Base-by-base conservation (phyloP, 2,888 invertebrate species). In the Eremobia ochroleuca region DNA sequence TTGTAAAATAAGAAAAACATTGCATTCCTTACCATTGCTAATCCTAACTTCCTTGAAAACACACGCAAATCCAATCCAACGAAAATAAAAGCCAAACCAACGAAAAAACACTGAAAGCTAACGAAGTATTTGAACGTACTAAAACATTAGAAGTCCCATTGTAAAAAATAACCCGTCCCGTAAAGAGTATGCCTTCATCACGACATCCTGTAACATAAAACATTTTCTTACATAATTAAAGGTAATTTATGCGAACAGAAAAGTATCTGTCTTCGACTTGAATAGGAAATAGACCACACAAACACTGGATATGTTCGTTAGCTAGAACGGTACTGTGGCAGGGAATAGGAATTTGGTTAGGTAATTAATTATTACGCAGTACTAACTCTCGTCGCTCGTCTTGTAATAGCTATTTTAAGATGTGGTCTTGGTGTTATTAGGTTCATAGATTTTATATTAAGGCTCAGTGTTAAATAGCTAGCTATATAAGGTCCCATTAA, bases 161-260 rank as follows among this genome's bases (percentile, higher is more conserved):
- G 87, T 86, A 92, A 92, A 92, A 93, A 93, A 90, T 87, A 88
- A 55, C 74, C 86, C 83, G 87, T 84, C 89, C 85, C 85, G 85
- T 91, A 91, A 92, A 92, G 92, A 92, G 92, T 92, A 87, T 92
- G 88, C 91, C 92, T 93, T 93, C 93, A 94, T 94, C 95, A 94
- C 93, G 92, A 94, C 94, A 95, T 96, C 96, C 96, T 94, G 95
- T 73, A 85, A 88, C 91, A 93, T 95, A 95, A 96, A 96, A 93
- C 95, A 95, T 95, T 94, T 93, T 90, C 92, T 91, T 92, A 93
- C 93, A 92, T 95, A 96, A 94, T 94, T 93, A 94, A 94, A 91
- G 90, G 92, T 94, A 93, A 96, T 95, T 94, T 96, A 95, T 95
- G 93, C 95, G 82, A 93, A 92, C 94, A 94, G 94, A 94, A 87